Base-by-base conservation (phyloP, 2,888 invertebrate species). In the Lepidocyrtinus sp. region DNA sequence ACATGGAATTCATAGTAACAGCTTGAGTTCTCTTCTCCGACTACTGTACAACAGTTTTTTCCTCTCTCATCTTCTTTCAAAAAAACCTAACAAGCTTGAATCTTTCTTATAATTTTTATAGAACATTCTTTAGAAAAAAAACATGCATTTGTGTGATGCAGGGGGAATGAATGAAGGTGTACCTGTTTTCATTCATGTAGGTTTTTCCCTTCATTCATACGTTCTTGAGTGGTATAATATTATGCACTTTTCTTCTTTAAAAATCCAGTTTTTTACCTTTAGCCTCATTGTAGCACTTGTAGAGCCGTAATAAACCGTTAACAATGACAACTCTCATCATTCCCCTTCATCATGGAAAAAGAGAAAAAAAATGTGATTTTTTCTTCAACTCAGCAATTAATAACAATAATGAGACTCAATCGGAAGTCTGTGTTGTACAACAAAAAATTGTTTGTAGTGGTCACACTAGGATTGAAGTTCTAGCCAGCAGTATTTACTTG, bases 1-100 rank as follows among this genome's bases (percentile, higher is more conserved):
- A 78, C 78, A 78, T 78, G 78, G 77, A 77, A 65, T 77, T 25
- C 7, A 50, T 69, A 76, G 63, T 70, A 65, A 65, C 71, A 77
- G 67, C 77, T 77, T 71, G 19, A 21, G 19, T 45, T 12, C 46
- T 19, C 50, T 36, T 1, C 27, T 59, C 27, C 0, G 12, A 55
- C 59, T 27, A n/a, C 61, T 22, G 9, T 22, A n/a, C 25, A 50
- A 45, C 46, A 68, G 21, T 36, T 36, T 5, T 12, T 61, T 63
- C 63, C 26, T 25, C 63, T 64, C 27, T 26, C 19, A 64, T 12
- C 50, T 50, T 12, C 15, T 50, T 50, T 50, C 17, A 50, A 50
- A 50, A 50, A 50, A 50, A n/a, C 50, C 50, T 17, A 50, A 12
- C 27, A 64, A 64, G n/a, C 64, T 26, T 15, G 2, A 62, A 17